Conservation (phyloP, 2,113 vertebrate genomes). For the Burhinus bistriatus region DNA sequence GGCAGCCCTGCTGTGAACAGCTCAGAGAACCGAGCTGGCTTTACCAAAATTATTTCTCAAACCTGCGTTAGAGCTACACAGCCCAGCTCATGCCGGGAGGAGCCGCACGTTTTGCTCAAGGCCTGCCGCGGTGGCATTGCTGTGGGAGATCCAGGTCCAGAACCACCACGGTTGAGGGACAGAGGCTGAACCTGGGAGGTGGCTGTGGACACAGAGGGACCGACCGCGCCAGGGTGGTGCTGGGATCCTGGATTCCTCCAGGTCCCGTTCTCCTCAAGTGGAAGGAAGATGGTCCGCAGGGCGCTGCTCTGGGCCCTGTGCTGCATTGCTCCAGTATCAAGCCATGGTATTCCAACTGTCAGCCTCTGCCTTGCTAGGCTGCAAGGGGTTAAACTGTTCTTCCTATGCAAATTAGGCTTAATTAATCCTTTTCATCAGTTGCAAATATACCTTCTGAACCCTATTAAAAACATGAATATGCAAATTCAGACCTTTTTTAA, state of each 20-base stretch:
- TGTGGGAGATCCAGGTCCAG: background rate
- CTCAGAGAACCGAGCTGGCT: background rate
- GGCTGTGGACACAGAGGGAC: background rate
- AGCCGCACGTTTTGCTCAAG: background rate
- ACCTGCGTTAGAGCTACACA: background rate
- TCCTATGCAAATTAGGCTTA: slow-evolving; percentile 76
- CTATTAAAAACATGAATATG: slow-evolving; percentile 85
- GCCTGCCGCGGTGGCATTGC: background rate
- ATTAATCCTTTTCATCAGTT: slow-evolving; percentile 81
- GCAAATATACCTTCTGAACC: slow-evolving; percentile 81
- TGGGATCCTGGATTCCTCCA: background rate
- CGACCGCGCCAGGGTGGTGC: fast-evolving
- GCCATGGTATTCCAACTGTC: background rate
- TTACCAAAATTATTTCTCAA: background rate
- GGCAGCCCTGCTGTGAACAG: background rate
- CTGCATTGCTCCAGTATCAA: background rate
- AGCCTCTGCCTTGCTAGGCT: background rate
- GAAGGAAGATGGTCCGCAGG: background rate
- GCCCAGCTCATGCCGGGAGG: background rate
- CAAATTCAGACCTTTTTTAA: slow-evolving; percentile 78
- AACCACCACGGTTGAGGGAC: background rate
- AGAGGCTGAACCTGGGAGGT: background rate
- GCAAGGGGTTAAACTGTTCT: slow-evolving; percentile 72
- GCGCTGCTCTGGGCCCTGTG: background rate
- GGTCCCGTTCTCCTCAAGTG: background rate